Percentiles rank a stretch among this genome's conserved stretches.
Evolutionary conservation across 2,113 vertebrate species (phyloP).

Genomic region (Phyllostomus discolor): DNA sequence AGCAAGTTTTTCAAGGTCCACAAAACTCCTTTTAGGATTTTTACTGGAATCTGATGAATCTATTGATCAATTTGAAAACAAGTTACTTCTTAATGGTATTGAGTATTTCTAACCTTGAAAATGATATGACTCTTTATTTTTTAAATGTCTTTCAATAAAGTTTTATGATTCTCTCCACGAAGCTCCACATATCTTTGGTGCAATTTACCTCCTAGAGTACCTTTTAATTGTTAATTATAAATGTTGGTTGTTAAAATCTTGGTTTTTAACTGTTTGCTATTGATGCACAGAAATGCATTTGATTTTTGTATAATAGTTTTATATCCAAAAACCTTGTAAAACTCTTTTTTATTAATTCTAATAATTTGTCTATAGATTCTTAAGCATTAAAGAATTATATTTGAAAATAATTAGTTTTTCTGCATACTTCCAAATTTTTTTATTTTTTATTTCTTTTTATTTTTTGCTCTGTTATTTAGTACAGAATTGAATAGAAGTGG

Average conservation of each 20-base stretch:
- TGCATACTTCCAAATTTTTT: background rate
- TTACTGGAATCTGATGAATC: background rate
- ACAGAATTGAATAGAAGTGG: background rate
- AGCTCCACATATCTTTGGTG: background rate
- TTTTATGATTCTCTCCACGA: background rate
- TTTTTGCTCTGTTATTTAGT: background rate
- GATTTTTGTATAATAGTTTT: conserved; percentile 14
- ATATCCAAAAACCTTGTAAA: background rate
- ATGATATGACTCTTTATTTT: background rate
- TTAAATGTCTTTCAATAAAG: conserved; percentile 2
- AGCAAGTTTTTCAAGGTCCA: background rate
- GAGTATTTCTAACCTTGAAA: background rate
- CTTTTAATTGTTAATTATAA: background rate
- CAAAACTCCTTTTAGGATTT: background rate
- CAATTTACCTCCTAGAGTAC: background rate
- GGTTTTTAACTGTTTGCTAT: background rate
- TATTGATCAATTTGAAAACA: background rate
- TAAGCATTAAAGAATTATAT: background rate
- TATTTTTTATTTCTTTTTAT: background rate
- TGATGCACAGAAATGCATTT: background rate
- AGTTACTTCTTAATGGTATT: background rate
- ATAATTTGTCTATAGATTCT: background rate
- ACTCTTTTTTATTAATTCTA: background rate
- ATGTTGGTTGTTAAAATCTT: background rate
- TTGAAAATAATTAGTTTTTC: conserved; percentile 19